These are phyloP conservation scores for Zaprionus lachaisei DNA, from an alignment of 1,140 invertebrate genomes.

Conservation along the genomic window DNA sequence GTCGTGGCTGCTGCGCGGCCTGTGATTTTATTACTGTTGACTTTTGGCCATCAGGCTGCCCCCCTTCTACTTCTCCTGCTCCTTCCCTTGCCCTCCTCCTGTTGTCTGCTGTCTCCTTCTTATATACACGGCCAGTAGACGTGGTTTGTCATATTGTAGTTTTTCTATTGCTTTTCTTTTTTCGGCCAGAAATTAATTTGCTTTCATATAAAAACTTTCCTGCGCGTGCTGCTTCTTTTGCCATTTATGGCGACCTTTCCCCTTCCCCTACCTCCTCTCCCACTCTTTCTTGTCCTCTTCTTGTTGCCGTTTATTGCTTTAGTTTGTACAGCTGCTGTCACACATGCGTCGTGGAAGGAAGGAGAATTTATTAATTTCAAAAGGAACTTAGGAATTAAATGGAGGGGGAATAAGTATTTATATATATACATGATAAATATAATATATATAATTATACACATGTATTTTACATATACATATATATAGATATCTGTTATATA, in stretches of 20 bases:
- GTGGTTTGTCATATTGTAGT: slow-evolving; percentile 44
- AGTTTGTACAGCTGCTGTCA: slow-evolving; percentile 43
- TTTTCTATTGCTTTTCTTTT: slow-evolving; percentile 45
- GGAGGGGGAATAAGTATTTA: too few species aligned
- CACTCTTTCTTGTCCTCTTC: background rate
- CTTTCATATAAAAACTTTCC: slow-evolving; percentile 52
- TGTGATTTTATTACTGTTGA: slow-evolving; percentile 54
- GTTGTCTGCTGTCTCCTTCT: slow-evolving; percentile 1
- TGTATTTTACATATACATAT: too few species aligned
- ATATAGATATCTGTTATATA: too few species aligned
- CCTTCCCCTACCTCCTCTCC: background rate
- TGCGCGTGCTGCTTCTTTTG: slow-evolving; percentile 46
- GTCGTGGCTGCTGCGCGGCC: slow-evolving; percentile 22
- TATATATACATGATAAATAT: too few species aligned
- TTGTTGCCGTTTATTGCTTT: slow-evolving; percentile 35
- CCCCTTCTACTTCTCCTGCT: too few species aligned
- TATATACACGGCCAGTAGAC: too few species aligned
- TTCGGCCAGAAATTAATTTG: slow-evolving; percentile 44
- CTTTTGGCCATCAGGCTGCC: slow-evolving; percentile 43
- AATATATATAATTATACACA: too few species aligned
- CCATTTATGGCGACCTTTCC: slow-evolving; percentile 2
- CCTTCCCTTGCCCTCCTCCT: background rate
- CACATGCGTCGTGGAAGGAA: background rate
- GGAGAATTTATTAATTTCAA: slow-evolving; percentile 16
- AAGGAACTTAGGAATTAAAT: background rate